These are phyloP conservation scores for Silurus lanzhouensis DNA, from an alignment of 2,797 vertebrate genomes.

Conservation along the genomic window DNA sequence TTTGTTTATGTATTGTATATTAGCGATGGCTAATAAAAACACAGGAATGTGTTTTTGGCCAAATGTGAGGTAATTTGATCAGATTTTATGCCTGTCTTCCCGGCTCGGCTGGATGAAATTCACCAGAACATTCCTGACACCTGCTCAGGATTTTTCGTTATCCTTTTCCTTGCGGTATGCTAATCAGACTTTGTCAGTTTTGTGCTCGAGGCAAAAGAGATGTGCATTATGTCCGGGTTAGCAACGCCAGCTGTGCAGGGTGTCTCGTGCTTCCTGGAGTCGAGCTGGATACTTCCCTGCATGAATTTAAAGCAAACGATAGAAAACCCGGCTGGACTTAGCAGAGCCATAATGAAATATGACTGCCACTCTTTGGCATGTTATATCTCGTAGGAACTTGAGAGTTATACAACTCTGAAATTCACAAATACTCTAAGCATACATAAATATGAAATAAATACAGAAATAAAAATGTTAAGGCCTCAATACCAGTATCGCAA, in stretches of 20 bases:
- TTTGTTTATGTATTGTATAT: no score
- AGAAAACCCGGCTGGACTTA: conserved; percentile 30
- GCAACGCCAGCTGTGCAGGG: neutral
- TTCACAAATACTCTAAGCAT: no score
- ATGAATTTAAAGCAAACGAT: conserved; percentile 54
- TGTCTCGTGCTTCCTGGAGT: conserved; percentile 15
- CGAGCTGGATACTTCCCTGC: conserved; percentile 55
- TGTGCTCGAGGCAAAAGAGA: conserved; percentile 27
- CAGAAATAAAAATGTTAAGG: neutral
- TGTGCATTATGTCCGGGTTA: conserved; percentile 26
- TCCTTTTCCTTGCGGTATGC: conserved; percentile 23
- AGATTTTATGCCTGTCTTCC: neutral
- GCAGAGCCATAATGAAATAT: conserved; percentile 65
- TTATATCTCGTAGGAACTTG: no score
- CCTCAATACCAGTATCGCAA: neutral
- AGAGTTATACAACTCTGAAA: no score
- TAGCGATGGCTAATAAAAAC: neutral
- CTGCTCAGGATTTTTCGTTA: conserved; percentile 12
- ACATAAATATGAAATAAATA: no score
- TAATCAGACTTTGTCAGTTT: conserved; percentile 13
- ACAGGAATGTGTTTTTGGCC: neutral
- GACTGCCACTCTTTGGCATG: neutral
- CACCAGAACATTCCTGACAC: neutral
- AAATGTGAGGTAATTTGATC: neutral
- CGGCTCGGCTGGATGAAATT: conserved; percentile 8